Evolutionary conservation across 2,113 vertebrate genomes (phyloP), one percentile per base, ranked within the genome.

Genomic region (Ceyx cyanopectus): DNA sequence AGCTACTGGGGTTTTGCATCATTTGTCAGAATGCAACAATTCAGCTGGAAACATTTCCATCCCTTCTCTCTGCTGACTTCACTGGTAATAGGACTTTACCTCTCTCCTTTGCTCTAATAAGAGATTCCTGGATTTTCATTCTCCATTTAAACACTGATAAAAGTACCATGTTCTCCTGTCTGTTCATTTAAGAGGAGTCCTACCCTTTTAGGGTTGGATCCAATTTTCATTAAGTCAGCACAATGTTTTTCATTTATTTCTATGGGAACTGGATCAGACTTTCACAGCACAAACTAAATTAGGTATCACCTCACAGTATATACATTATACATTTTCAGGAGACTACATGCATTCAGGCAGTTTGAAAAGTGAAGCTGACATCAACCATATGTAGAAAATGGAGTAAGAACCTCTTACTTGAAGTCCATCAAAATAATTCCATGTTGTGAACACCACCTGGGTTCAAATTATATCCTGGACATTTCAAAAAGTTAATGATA

Each of bases 1-100:
- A 94, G 48, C 83, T 90, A 63, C 57, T 58, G 4, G 56, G 40
- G 50, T 45, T 90, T 93, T 87, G 74, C 74, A 72, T 84, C n/a
- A 74, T 90, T 92, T 82, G 17, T 72, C 57, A 75, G 45, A 75
- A 67, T 26, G 11, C 34, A 65, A n/a, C 5, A 6, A 32, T 81
- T 76, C 7, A 76, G 61, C 48, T 84, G 68, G 68, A 86, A 88
- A 30, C 34, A 10, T 56, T 81, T 90, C 8, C 75, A 75, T 93
- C n/a, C 37, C 34, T 81, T 81, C 43, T 75, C 79, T 96, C 48
- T 92, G 61, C 73, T 68, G 80, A 92, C 57, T 90, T 87, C 61
- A 78, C 32, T 75, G 80, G 21, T 60, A 65, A 78, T 78, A 65
- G 53, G 73, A 23, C 53, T 77, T 76, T 86, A 79, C 91, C 50